These are phyloP conservation scores for Chydorus sphaericus DNA, from an alignment of 2,888 invertebrate genomes.

Conservation along the genomic window DNA sequence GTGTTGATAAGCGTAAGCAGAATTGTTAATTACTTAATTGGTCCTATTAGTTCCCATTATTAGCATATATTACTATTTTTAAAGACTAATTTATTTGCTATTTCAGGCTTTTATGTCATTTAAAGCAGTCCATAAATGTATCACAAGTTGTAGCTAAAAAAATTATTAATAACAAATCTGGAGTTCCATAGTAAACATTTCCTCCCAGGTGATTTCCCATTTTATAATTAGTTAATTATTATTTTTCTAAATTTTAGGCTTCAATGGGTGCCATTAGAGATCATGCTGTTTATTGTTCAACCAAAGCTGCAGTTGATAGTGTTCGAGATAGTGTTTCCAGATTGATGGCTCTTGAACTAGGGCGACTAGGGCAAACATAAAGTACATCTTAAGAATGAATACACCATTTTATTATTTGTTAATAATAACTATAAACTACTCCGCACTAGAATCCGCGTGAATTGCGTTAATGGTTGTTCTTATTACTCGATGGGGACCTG, in stretches of 20 bases:
- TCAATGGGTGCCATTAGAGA: slow-evolving; percentile 49
- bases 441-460: slow-evolving; percentile 85
- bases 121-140: slow-evolving; percentile 68
- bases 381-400: too few relatives aligned
- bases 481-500: too few relatives aligned
- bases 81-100: not conserved
- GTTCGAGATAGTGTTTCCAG: slow-evolving; percentile 67
- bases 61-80: not conserved
- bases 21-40: slow-evolving; percentile 48
- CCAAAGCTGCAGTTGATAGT: slow-evolving; percentile 89
- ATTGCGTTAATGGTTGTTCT: slow-evolving; percentile 82
- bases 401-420: too few relatives aligned
- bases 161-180: slow-evolving; percentile 50
- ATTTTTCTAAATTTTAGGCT: slow-evolving; percentile 23
- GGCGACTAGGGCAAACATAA: slow-evolving; percentile 45
- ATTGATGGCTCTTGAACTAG: slow-evolving; percentile 73
- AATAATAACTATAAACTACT: too few relatives aligned
- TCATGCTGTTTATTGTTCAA: slow-evolving; percentile 66
- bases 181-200: slow-evolving; percentile 76
- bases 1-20: slow-evolving; percentile 56
- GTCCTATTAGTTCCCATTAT: not conserved
- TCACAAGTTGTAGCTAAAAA: slow-evolving; percentile 64
- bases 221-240: too few relatives aligned
- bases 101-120: slow-evolving; percentile 48
- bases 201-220: slow-evolving; percentile 81